Evolutionary conservation across 1,140 invertebrate species (phyloP), one percentile per base, ranked within the genome.

Genomic region (Trichogramma pretiosum): DNA sequence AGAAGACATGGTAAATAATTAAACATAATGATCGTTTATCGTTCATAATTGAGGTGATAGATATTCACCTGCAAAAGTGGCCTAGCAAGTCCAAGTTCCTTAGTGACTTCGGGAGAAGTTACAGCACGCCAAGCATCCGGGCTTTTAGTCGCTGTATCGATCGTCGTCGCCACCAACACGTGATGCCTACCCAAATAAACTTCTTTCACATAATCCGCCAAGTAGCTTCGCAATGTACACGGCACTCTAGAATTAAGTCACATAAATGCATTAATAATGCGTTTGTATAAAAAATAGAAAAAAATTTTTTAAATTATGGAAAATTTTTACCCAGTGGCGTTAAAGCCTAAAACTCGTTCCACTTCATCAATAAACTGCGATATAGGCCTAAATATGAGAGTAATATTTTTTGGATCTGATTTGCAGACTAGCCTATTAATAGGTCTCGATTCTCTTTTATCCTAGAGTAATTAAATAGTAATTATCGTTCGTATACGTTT

Each of bases 301-400:
- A 58, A 60, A 40, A 57, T n/a, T n/a, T n/a, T n/a, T n/a, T n/a
- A n/a, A n/a, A n/a, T n/a, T n/a, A n/a, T 21, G 11, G 26, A 50
- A 9, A 4, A 22, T 41, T 46, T 61, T 63, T 72, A 83, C 79
- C 79, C 80, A 32, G 80, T 62, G 53, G 76, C n/a, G n/a, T n/a
- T 63, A 54, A 76, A 77, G 48, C 76, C 76, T 58, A 83, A 72
- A 36, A 77, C 74, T 51, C 75, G 72, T 66, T 90, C 86, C 50
- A 89, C 83, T 66, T 89, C 85, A 56, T 78, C 74, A 48, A 87
- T 80, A 62, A 89, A 89, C 48, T 74, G 74, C 68, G 82, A 80
- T 38, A 90, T 72, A 9, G 84, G 80, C 49, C 80, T 79, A 67
- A 83, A 89, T 34, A 91, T 78, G 22, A 82, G 73, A 50, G 81